Base-by-base conservation (phyloP, 2,113 vertebrate genomes). In the Microcebus griseorufus region DNA sequence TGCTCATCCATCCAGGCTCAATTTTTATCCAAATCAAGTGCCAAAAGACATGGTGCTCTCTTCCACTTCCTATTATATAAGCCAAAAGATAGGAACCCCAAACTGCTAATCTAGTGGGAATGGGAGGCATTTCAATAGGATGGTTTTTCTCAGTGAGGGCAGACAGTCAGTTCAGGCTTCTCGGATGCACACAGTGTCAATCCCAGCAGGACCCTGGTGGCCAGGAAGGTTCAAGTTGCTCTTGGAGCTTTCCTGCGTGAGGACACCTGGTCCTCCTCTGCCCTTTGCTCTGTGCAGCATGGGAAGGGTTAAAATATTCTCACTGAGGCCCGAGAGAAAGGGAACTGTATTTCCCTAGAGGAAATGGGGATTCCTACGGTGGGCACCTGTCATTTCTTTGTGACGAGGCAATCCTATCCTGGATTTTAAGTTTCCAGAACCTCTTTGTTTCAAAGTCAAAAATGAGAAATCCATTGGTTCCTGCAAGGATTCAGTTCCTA, bases 11-110 rank as follows among this genome's bases (percentile, higher is more conserved):
- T 79, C 16, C 11, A 18, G 39, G 29, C 45, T 96, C 58, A 45
- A 17, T 95, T 86, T 97, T 94, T 85, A 91, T 42, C 37, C 53
- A 89, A 82, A 87, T 84, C 89, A 64, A 92, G 45, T 48, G 45
- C 87, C n/a, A 90, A 94, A 94, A 81, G 25, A 22, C 37, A 42
- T 62, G 27, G 80, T 70, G 17, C 3, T 29, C 72, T 60, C 12
- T 83, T 93, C 16, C 17, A 58, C 11, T 75, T 90, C 37, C 39
- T 88, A 45, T 78, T 88, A 92, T 16, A 62, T 79, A 39, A 60
- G 45, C 25, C 86, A 42, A 58, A 81, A 86, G 45, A 37, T 5
- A 7, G 48, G 9, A n/a, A 4, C 25, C 55, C 78, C 4, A 62
- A 67, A 81, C 6, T 75, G 62, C 62, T 51, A 51, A 22, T 37